Base-by-base conservation (phyloP, 2,113 vertebrate species). In the Physeter macrocephalus region DNA sequence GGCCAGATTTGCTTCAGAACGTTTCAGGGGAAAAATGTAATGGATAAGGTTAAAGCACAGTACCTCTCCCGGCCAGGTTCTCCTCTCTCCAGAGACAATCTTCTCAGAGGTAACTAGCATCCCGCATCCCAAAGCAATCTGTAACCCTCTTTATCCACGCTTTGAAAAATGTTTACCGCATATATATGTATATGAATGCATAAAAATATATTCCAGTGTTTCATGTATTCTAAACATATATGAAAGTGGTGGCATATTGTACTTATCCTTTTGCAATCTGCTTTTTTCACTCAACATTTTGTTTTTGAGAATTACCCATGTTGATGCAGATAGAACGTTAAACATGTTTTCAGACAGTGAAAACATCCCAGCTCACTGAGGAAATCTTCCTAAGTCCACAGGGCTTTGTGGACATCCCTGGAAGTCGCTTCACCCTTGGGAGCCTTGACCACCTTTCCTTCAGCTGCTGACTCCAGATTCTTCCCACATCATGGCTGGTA, bases 261-360 rank as follows among this genome's bases (percentile, higher is more conserved):
- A 96, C 97, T 98, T 98, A 98, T 90, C 95, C 95, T 93, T 96
- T 93, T 93, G 94, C 97, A 98, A 97, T 98, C 97, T 97, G 96
- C 97, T 90, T 98, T 98, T 97, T 97, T 94, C 95, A 96, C 97
- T 97, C 90, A 96, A 97, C 90, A 97, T 97, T 98, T 98, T 98
- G 97, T 97, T 98, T 97, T 97, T 92, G 90, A 97, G 97, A 97
- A 97, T 97, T 92, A 97, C 94, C 90, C 97, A 93, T 98, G 97
- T 96, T 97, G 96, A 95, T 95, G 80, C 62, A 98, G 62, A 96
- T 87, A 96, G 90, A 94, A 96, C 96, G 96, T 88, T 96, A 97
- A 97, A 97, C 88, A 97, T 92, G 93, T 92, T 92, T 97, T 88
- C 81, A 96, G 84, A 92, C 57, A 96, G 90, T 49, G 75, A 95